A percentile compares a stretch with the other conserved stretches of the same genome.
Conservation (phyloP, 2,113 vertebrate species). For the Xenopus laevis region DNA sequence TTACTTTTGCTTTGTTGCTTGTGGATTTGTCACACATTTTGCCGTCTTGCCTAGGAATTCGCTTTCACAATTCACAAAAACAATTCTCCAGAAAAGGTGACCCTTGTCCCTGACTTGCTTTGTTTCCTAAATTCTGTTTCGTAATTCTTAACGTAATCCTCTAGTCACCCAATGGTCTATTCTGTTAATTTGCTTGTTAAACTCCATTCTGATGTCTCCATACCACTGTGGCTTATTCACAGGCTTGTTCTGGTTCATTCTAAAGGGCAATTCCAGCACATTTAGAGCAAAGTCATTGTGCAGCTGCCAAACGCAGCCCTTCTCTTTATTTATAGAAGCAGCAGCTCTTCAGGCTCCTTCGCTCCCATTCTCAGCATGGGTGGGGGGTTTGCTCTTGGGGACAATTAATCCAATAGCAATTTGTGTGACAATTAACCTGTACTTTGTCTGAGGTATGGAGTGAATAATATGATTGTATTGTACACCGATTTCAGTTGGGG, state of each 20-base stretch:
- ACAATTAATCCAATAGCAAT: background rate
- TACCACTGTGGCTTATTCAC: conserved; percentile 11
- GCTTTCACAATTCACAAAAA: too few species aligned
- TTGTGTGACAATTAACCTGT: background rate
- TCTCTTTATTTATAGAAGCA: conserved; percentile 17
- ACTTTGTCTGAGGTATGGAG: background rate
- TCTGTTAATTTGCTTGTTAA: background rate
- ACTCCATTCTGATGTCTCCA: conserved; percentile 6
- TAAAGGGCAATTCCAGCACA: conserved; percentile 8
- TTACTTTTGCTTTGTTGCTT: too few species aligned
- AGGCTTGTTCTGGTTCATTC: conserved; percentile 29
- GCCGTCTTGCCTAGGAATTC: too few species aligned
- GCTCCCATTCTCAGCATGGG: background rate
- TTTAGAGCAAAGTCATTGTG: conserved; percentile 23
- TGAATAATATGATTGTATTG: too few species aligned
- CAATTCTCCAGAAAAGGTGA: too few species aligned
- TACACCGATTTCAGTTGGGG: too few species aligned
- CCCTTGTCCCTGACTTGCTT: too few species aligned
- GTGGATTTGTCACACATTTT: too few species aligned
- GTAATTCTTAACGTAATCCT: too few species aligned
- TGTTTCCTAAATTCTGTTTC: too few species aligned
- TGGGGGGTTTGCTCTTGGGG: background rate
- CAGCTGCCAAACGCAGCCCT: conserved; percentile 17
- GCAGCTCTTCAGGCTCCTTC: background rate
- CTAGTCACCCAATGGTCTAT: too few species aligned